phyloP scores from a whole-genome alignment of 1,140 invertebrate genomes.

The Neodiprion pinetum region DNA sequence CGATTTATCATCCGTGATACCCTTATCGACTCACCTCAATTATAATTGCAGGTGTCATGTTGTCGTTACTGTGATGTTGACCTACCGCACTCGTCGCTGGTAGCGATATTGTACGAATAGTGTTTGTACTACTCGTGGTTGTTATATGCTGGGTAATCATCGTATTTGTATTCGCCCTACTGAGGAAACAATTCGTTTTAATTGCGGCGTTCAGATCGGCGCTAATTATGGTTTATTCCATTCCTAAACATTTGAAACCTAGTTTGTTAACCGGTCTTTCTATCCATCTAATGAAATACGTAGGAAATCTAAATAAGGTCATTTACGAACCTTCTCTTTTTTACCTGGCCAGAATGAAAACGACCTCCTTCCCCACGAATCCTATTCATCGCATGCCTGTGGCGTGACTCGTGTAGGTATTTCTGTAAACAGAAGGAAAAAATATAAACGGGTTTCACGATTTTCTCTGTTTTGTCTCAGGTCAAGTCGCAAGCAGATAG shows the following conservation, averaged over 20 bases:
- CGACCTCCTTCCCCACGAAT: slow-evolving; percentile 95
- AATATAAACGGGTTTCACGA: background rate
- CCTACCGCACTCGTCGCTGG: slow-evolving; percentile 44
- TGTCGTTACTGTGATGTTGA: slow-evolving; percentile 47
- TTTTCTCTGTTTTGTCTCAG: background rate
- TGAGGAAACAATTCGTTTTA: slow-evolving; percentile 3
- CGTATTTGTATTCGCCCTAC: slow-evolving; percentile 38
- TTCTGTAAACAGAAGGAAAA: slow-evolving; percentile 72
- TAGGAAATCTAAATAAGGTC: background rate
- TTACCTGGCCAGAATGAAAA: slow-evolving; percentile 84
- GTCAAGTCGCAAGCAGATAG: background rate
- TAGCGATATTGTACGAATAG: slow-evolving; percentile 46
- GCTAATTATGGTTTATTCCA: background rate
- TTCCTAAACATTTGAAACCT: background rate
- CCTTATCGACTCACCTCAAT: slow-evolving; percentile 43
- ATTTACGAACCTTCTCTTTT: slow-evolving; percentile 63
- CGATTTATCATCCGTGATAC: background rate
- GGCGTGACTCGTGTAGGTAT: slow-evolving; percentile 98
- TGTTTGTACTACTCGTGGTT: slow-evolving; percentile 40
- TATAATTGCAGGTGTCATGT: slow-evolving; percentile 48
- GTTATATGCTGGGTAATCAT: slow-evolving; percentile 44
- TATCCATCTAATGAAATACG: too few species aligned
- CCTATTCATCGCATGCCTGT: slow-evolving; percentile 97
- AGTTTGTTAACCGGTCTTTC: background rate
- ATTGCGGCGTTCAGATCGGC: background rate